Percentiles rank a stretch among this genome's conserved stretches.
phyloP scores from a whole-genome alignment of 2,113 vertebrate species.

The Irena cyanogastra region DNA sequence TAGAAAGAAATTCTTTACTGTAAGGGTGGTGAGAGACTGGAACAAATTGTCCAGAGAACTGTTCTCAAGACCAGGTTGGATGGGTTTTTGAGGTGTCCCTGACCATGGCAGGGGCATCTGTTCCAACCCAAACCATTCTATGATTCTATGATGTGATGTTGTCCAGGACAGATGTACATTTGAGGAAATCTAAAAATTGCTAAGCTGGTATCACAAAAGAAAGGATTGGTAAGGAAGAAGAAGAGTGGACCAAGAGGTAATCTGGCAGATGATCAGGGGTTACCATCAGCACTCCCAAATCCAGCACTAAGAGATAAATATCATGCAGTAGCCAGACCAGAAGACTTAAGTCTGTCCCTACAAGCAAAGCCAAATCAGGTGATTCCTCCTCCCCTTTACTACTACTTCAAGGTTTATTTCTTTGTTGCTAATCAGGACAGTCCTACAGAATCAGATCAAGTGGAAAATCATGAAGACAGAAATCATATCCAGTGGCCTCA shows the following conservation, averaged over 20 bases:
- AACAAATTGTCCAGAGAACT: neutral
- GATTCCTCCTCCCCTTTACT: neutral
- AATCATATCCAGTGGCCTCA: neutral
- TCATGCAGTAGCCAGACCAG: accelerated
- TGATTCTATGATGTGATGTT: neutral
- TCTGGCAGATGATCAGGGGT: neutral
- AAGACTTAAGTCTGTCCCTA: neutral
- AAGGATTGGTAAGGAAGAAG: neutral
- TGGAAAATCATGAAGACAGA: neutral
- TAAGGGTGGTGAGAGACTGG: neutral
- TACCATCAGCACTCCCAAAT: neutral
- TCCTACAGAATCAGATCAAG: neutral
- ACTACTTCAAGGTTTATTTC: neutral
- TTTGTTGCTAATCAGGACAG: neutral
- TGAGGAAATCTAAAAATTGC: neutral
- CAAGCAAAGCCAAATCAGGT: neutral
- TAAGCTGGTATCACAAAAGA: neutral
- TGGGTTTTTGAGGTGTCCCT: neutral
- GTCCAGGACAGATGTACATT: neutral
- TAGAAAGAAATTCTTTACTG: neutral
- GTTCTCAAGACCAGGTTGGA: neutral
- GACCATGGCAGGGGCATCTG: neutral
- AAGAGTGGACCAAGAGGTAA: neutral
- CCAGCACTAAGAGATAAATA: neutral
- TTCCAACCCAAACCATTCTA: neutral